Base-by-base conservation (phyloP, 2,888 invertebrate genomes). In the Phrixothrix hirtus region DNA sequence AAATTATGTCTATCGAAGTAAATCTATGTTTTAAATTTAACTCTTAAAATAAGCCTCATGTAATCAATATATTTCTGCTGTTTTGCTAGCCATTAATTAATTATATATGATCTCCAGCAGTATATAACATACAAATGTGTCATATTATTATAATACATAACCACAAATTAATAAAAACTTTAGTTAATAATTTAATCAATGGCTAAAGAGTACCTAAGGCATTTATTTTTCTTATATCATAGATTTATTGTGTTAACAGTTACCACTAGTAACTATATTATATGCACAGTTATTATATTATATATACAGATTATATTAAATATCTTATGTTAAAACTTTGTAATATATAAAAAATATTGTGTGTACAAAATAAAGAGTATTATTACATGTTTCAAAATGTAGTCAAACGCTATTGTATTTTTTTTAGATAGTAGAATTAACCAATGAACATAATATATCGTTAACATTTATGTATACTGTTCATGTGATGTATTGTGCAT, bases 401-500 rank as follows among this genome's bases (percentile, higher is more conserved):
- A 58, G 58, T 58, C 60, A 62, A 58, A 58, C 60, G 65, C 67
- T 65, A 68, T 66, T 62, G 68, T 67, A 67, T 59, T 58, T 64
- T 67, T 70, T 69, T 66, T 63, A 66, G 65, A 36, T 47, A 30
- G 67, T 70, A 72, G 69, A 69, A 69, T 71, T 71, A 74, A 72
- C 72, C 72, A 68, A 67, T 69, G 68, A 63, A 68, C 59, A 67
- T 65, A 58, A 62, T 61, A 67, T 71, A 67, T 72, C 74, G 72
- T 75, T 74, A 73, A 74, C 71, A 72, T 73, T 74, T 71, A 74
- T 76, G 75, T 76, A 75, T 75, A 74, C 75, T 75, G 73, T 71
- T 74, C 75, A 74, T 75, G 76, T 76, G 75, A 75, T 72, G 71
- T 76, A 75, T 73, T 75, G 74, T 76, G 75, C 74, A 76, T 76